Evolutionary conservation across 1,140 invertebrate species (phyloP), one percentile per base, ranked within the genome.

Genomic region (Calosoma granatense): DNA sequence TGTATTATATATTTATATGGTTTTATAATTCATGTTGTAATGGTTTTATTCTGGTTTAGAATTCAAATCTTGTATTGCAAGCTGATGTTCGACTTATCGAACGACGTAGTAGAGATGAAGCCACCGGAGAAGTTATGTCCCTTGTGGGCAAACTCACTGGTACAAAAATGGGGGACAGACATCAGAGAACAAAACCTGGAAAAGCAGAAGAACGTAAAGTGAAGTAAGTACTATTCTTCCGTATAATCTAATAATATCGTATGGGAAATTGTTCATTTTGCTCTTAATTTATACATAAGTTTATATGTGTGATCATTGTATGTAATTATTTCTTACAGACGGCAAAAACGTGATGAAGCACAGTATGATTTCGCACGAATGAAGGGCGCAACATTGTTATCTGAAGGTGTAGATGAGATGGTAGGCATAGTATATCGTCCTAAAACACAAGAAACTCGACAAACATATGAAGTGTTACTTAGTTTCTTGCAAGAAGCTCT

Each of bases 1-100:
- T 51, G 12, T 2, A 51, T 9, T 9, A 36, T 14, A 9, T 51
- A 51, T 15, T 14, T 51, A 20, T 17, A 51, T 51, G 6, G 6
- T 2, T 55, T 56, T 60, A 55, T 53, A 61, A 56, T 59, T 64
- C 66, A 63, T 43, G 52, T 59, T 59, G 36, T 53, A 11, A 19
- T 15, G 19, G 17, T 53, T 15, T 54, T 63, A 36, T 71, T 65
- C 58, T 56, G 59, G 79, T 82, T 58, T 74, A 97, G 94, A 99
- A 99, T 74, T 99, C 97, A 0, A 99, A 99, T 84, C 87, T 99
- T 75, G 97, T 99, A 56, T 78, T 99, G 63, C 94, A 98, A 95
- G 96, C 96, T 65, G 97, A 99, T 80, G 92, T 97, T 36, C 86
- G 96, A 52, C 81, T 98, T 4, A 99, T 99, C 64, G 97, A 99